Percentiles rank a stretch among this genome's conserved stretches.
Evolutionary conservation across 1,140 invertebrate genomes (phyloP).

Genomic region (Solen grandis): DNA sequence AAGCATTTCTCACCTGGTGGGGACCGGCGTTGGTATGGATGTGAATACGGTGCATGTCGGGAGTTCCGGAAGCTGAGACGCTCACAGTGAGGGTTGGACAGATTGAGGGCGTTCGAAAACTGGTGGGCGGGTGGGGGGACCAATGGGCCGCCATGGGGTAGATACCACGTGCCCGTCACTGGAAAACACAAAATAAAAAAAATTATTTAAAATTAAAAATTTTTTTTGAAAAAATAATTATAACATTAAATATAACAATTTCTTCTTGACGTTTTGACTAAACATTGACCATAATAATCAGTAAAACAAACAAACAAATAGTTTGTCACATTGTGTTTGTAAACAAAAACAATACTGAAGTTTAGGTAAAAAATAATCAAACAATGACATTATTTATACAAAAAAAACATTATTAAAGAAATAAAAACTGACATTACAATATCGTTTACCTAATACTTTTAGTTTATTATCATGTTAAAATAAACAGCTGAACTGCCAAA

Average conservation of each 20-base stretch:
- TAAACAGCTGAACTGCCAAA: no score
- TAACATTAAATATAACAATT: no score
- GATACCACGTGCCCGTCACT: conserved; percentile 77
- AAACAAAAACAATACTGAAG: background rate
- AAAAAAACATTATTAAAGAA: no score
- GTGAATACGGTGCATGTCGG: conserved; percentile 68
- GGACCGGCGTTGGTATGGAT: conserved; percentile 75
- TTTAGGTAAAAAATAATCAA: no score
- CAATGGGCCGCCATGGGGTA: conserved; percentile 67
- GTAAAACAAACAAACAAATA: background rate
- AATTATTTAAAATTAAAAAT: background rate
- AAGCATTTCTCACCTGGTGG: conserved; percentile 66
- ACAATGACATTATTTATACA: no score
- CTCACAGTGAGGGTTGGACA: conserved; percentile 74
- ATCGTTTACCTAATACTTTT: no score
- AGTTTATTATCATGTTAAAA: no score
- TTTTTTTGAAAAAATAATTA: background rate
- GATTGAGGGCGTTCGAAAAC: conserved; percentile 71
- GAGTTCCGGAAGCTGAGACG: conserved; percentile 71
- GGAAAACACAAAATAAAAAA: conserved; percentile 51
- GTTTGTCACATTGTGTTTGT: background rate
- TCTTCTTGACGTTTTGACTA: background rate
- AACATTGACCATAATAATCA: background rate
- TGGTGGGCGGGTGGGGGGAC: conserved; percentile 76
- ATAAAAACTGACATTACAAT: no score